Evolutionary conservation across 2,797 vertebrate genomes (phyloP), one percentile per base, ranked within the genome.

Genomic region (Acrossocheilus fasciatus): DNA sequence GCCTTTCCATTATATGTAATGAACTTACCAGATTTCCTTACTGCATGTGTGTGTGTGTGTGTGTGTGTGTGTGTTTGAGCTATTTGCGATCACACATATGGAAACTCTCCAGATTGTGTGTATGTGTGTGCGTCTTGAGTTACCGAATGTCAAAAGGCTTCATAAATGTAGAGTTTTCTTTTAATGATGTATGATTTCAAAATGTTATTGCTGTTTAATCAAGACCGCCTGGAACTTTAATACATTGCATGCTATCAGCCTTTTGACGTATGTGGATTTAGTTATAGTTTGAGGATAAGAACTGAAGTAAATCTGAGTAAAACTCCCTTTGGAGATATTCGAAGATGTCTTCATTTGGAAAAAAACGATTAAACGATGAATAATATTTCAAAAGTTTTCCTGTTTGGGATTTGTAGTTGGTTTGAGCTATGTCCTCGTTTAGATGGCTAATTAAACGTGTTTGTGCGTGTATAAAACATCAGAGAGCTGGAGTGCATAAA

Each of bases 1-100:
- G 73, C 82, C 76, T 87, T 87, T 87, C 76, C 80, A 89, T 87
- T 86, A 86, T 78, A 75, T 79, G 76, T 89, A 87, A 91, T 91
- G 87, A 91, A 73, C 83, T 87, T 88, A 87, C 88, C 88, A 89
- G 87, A 88, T 82, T 68, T 47, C 87, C 62, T 81, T 15, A 17
- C 9, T 73, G 54, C 4, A 17, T 39, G 68, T 78, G 43, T 54
- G 59, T 47, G 69, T 54, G 70, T 41, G 82, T 50, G 86, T 82
- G 80, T 57, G 74, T 39, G 41, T 70, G 73, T 82, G 43, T 50
- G 73, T n/a, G 39, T 7, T 9, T 72, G 36, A 47, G 84, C 76
- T 85, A 59, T 70, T 57, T 87, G 57, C 4, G 74, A 86, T 84
- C 83, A 85, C 87, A 85, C 74, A 79, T 79, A 70, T 90, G 89